A percentile compares a stretch with the other conserved stretches of the same genome.
phyloP scores from a whole-genome alignment of 2,113 vertebrate genomes.

The Hiodon alosoides region DNA sequence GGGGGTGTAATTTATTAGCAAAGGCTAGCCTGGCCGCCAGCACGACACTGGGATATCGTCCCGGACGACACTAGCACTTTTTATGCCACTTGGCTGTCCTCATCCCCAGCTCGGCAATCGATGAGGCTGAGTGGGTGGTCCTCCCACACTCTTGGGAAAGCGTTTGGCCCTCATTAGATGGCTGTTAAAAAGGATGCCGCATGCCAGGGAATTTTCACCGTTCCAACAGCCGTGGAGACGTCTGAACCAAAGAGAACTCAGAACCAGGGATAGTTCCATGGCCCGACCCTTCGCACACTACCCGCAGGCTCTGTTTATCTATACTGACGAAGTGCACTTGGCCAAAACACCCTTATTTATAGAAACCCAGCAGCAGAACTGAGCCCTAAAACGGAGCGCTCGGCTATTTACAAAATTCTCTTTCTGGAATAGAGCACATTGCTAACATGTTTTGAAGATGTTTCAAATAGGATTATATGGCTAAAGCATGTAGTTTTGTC shows the following conservation, averaged over 20 bases:
- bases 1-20: not conserved
- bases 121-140: constrained; percentile 30
- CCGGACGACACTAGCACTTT: not conserved
- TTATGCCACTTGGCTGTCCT: not conserved
- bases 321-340: not conserved
- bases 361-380: not conserved
- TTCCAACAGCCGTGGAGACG: not conserved
- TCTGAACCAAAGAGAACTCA: not conserved
- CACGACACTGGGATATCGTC: too few relatives aligned
- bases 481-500: too few relatives aligned
- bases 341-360: constrained; percentile 20
- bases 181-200: not conserved
- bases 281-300: not conserved
- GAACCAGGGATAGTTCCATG: not conserved
- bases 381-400: not conserved
- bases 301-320: not conserved
- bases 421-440: not conserved
- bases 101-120: too few relatives aligned
- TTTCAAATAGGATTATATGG: too few relatives aligned
- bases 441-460: too few relatives aligned
- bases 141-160: constrained; percentile 14
- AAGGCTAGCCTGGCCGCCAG: not conserved
- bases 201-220: not conserved
- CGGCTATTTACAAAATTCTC: constrained; percentile 14
- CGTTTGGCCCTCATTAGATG: constrained; percentile 3